Evolutionary conservation across 2,113 vertebrate species (phyloP), one percentile per base, ranked within the genome.

Genomic region (Aphyosemion australe): DNA sequence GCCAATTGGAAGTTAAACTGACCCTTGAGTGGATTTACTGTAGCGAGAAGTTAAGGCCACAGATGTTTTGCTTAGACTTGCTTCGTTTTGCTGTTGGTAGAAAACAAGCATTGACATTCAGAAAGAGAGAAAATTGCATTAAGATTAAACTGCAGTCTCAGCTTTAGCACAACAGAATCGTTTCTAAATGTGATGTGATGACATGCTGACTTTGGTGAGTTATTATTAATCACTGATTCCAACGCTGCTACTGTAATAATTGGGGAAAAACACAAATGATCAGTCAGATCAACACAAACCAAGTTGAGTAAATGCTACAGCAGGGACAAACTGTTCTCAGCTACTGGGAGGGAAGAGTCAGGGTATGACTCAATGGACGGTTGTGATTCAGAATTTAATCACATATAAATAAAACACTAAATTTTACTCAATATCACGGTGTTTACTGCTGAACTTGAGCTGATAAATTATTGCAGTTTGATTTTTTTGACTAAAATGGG

Each of bases 201-300:
- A 70, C 18, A 41, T 37, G 46, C 67, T 20, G 54, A 81, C 83
- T 88, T 87, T 86, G 81, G 84, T 81, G 67, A 57, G 18, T 81
- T 52, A 61, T 65, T 63, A 41, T 65, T 66, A 55, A 65, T 74
- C 61, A 71, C 57, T 80, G 67, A 57, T 76, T 82, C 75, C 49
- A 65, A 57, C 57, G 61, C 56, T 79, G 53, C 46, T 63, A 26
- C 13, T 12, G 15, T 20, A 31, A 67, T 8, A 37, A 37, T 1
- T 37, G 34, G 6, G 9, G 34, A 47, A 69, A 72, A 66, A 54
- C 65, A 65, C 49, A 45, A 50, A 64, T 78, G 34, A 65, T 74
- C 42, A 77, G 48, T 72, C 54, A 41, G 58, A 55, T 78, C 54
- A 48, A 75, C 71, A 65, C 64, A 56, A 60, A 78, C 69, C 20